phyloP scores from a whole-genome alignment of 30 jellyfish, hydroid and myxozoan genomes.

The Turritopsis rubra region DNA sequence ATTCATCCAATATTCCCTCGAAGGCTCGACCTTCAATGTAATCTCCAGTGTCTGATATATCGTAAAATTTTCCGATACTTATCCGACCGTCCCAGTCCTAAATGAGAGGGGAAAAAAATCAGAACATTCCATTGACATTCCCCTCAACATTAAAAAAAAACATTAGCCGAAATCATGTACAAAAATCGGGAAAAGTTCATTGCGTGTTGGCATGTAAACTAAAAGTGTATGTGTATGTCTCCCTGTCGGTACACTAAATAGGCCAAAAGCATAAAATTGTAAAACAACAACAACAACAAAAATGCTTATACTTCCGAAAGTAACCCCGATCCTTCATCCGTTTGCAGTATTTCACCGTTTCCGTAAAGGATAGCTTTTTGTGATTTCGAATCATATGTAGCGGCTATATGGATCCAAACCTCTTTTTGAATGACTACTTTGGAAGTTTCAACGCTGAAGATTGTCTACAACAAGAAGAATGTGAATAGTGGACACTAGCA shows the following conservation, averaged over 20 bases:
- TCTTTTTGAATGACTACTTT: constrained; percentile 57
- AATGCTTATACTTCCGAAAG: constrained; percentile 53
- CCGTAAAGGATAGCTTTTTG: constrained; percentile 57
- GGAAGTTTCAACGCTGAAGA: constrained; percentile 80
- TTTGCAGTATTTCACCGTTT: constrained; percentile 53
- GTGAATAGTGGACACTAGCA: no score
- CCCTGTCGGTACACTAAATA: neutral
- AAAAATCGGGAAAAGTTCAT: no score
- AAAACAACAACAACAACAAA: neutral
- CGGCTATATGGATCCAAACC: constrained; percentile 84
- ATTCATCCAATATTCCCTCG: constrained; percentile 71
- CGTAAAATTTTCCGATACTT: constrained; percentile 74
- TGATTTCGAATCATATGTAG: constrained; percentile 50
- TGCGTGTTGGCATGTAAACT: no score
- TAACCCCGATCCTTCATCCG: constrained; percentile 63
- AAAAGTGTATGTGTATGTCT: neutral
- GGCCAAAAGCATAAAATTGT: neutral
- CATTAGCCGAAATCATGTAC: no score
- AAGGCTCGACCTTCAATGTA: constrained; percentile 83
- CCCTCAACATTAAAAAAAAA: no score
- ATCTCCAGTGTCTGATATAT: constrained; percentile 63
- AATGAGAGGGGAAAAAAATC: neutral
- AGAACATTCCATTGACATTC: neutral
- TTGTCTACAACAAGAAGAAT: constrained; percentile 36
- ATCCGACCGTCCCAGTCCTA: constrained; percentile 93